Conservation (phyloP, 92 coral and sea anemone species). For the Zoanthus sociatus region DNA sequence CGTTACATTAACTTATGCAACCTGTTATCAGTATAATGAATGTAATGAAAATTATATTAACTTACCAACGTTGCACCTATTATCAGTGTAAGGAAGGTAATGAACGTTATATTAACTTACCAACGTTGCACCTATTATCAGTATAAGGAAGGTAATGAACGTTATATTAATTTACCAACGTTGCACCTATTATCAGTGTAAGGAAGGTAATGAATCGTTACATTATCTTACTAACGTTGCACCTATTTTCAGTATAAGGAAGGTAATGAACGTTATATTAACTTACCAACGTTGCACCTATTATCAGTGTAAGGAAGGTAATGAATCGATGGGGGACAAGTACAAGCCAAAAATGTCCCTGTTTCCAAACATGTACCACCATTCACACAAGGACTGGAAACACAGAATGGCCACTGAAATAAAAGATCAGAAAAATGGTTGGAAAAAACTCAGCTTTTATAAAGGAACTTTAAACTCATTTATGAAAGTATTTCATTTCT, state of each 20-base stretch:
- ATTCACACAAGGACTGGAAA: conserved; percentile 17
- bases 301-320: conserved; percentile 26
- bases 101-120: background rate
- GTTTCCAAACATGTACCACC: background rate
- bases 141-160: conserved; percentile 13
- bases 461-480: too few relatives aligned
- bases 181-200: too few relatives aligned
- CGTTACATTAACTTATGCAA: too few relatives aligned
- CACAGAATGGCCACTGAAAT: conserved; percentile 17
- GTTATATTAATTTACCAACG: background rate
- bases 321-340: background rate
- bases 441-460: too few relatives aligned
- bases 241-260: too few relatives aligned
- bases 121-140: conserved; percentile 24
- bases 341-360: conserved; percentile 1
- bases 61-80: conserved; percentile 26
- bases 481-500: too few relatives aligned
- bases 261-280: background rate
- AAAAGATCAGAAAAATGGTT: too few relatives aligned
- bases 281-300: conserved; percentile 34
- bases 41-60: background rate
- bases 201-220: background rate
- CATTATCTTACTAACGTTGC: background rate
- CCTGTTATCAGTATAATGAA: too few relatives aligned
- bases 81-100: conserved; percentile 22